Evolutionary conservation across 2,888 invertebrate species (phyloP).

Genomic region (Rhyacophila evoluta): DNA sequence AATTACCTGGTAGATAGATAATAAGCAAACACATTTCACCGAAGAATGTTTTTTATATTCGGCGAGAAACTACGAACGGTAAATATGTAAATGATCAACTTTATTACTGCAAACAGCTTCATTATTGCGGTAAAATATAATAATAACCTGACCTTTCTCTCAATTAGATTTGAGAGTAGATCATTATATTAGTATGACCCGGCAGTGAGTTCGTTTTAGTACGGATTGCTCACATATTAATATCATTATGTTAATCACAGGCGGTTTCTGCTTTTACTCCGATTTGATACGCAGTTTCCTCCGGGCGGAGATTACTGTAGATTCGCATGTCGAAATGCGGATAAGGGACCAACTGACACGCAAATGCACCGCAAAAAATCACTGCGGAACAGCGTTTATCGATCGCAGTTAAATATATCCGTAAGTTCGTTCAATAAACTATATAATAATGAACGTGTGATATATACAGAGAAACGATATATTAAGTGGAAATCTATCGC

Average conservation of each 20-base stretch:
- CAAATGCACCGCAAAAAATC: not conserved
- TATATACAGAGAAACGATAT: no score
- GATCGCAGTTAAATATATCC: no score
- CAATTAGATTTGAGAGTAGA: not conserved
- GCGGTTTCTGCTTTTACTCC: not conserved
- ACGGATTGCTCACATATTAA: not conserved
- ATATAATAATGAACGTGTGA: no score
- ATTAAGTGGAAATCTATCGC: no score
- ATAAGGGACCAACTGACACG: not conserved
- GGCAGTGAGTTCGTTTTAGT: not conserved
- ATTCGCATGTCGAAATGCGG: not conserved
- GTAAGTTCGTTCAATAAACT: no score
- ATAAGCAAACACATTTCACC: no score
- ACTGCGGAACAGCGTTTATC: not conserved
- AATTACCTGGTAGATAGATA: no score
- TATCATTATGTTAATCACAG: not conserved
- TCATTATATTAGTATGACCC: not conserved
- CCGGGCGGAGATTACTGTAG: not conserved
- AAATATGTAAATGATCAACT: not conserved
- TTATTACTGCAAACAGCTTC: not conserved
- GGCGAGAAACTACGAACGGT: not conserved
- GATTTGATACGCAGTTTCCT: not conserved
- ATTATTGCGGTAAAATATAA: not conserved
- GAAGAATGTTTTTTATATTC: no score
- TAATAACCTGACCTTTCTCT: not conserved